A percentile compares a stretch with the other conserved stretches of the same genome.
These are phyloP conservation scores for Ivindomyrus marchei DNA, from an alignment of 2,113 vertebrate genomes.

Conservation along the genomic window DNA sequence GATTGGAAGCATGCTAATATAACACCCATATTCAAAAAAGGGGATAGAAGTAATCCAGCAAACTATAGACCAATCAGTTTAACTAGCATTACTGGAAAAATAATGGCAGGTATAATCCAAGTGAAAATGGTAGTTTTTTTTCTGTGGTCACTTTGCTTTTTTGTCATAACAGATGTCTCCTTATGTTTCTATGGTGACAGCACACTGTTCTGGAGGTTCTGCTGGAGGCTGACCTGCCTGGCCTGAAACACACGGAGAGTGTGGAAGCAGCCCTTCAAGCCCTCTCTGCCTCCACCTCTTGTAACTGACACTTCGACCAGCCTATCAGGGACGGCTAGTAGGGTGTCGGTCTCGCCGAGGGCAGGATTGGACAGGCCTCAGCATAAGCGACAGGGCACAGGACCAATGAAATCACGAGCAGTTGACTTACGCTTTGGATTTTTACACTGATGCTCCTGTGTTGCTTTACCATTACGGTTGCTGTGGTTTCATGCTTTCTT, in stretches of 20 bases:
- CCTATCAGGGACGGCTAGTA: not conserved
- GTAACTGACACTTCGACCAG: not conserved
- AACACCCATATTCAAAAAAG: too few species aligned
- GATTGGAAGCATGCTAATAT: too few species aligned
- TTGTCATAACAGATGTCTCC: not conserved
- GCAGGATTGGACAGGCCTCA: not conserved
- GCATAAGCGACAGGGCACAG: not conserved
- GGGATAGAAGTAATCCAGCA: too few species aligned
- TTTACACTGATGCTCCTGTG: not conserved
- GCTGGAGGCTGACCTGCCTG: conserved; percentile 52
- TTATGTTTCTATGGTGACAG: conserved; percentile 29
- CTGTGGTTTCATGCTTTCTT: not conserved
- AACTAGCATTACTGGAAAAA: too few species aligned
- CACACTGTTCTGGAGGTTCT: conserved; percentile 53
- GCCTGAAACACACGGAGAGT: conserved; percentile 42
- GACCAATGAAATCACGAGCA: not conserved
- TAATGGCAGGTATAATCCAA: too few species aligned
- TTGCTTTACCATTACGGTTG: not conserved
- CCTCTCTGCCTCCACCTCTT: conserved; percentile 10
- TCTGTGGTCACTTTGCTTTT: not conserved
- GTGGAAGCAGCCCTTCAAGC: conserved; percentile 50
- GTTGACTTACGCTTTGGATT: not conserved
- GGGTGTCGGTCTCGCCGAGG: not conserved
- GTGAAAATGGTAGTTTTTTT: too few species aligned
- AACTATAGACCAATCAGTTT: too few species aligned